Evolutionary conservation across 1,140 invertebrate species (phyloP).

Genomic region (Sycobia sp.): DNA sequence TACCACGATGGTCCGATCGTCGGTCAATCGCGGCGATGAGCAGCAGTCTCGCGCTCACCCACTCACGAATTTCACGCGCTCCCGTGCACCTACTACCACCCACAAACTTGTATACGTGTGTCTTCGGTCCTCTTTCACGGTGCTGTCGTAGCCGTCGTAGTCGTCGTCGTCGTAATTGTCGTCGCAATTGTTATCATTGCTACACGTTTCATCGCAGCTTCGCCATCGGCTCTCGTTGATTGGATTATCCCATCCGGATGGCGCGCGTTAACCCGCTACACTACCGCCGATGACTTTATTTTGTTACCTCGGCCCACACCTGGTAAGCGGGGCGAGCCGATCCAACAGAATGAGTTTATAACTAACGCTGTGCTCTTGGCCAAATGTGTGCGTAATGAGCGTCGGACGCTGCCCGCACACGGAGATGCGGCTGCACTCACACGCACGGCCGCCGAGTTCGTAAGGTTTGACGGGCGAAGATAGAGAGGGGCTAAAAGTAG

Average conservation of each 20-base stretch:
- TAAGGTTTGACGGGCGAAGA: conserved; percentile 45
- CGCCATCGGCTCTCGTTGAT: conserved; percentile 35
- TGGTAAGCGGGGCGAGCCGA: too few relatives aligned
- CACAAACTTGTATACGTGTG: too few relatives aligned
- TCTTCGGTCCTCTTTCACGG: too few relatives aligned
- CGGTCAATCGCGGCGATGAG: conserved; percentile 21
- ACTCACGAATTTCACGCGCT: conserved; percentile 33
- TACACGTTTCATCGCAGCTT: too few relatives aligned
- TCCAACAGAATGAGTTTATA: conserved; percentile 38
- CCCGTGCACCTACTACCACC: conserved; percentile 11
- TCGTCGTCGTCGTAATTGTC: conserved; percentile 26
- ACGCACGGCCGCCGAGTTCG: too few relatives aligned
- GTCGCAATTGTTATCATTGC: conserved; percentile 35
- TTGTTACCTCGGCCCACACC: conserved; percentile 32
- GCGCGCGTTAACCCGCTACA: conserved; percentile 47
- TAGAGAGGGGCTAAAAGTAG: conserved; percentile 59
- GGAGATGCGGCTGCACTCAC: conserved; percentile 19
- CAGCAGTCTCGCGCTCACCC: conserved; percentile 33
- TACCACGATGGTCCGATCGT: background rate
- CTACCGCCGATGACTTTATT: conserved; percentile 44
- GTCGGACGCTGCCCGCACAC: conserved; percentile 6
- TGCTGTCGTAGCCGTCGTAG: background rate
- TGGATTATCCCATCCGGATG: conserved; percentile 50
- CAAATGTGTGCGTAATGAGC: conserved; percentile 28
- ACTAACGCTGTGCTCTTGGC: conserved; percentile 12